Evolutionary conservation across 2,113 vertebrate genomes (phyloP).

Genomic region (Prunella himalayana): DNA sequence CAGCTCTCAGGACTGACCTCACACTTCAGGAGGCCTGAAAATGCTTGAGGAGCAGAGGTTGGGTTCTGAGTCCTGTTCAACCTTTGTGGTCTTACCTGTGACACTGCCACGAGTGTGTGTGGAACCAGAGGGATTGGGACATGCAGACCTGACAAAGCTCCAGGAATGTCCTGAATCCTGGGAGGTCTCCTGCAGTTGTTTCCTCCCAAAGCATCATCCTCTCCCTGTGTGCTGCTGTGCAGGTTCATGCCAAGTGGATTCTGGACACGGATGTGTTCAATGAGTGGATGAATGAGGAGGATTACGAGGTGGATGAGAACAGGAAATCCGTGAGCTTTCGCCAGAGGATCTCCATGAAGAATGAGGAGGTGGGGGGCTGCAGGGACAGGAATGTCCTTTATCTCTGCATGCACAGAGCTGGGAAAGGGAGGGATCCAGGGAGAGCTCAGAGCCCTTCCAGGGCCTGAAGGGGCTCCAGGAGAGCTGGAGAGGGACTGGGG

Average conservation of each 20-base stretch:
- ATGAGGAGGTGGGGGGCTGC: conserved; percentile 82
- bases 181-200: fast-evolving
- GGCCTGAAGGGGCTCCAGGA: neutral
- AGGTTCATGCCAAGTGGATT: conserved; percentile 96
- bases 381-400: fast-evolving
- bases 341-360: conserved; percentile 88
- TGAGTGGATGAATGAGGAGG: conserved; percentile 99
- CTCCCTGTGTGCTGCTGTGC: neutral
- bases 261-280: conserved; percentile 93
- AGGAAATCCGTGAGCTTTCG: conserved; percentile 88
- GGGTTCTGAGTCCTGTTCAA: neutral
- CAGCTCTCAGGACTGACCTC: neutral
- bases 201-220: neutral
- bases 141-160: neutral
- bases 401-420: neutral
- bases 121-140: fast-evolving
- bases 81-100: neutral
- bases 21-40: neutral
- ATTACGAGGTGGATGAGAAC: conserved; percentile 95
- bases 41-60: neutral
- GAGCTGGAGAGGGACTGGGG: neutral
- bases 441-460: neutral
- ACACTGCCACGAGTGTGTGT: neutral
- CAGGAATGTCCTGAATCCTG: fast-evolving
- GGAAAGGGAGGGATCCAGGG: neutral